Conservation (phyloP, 2,113 vertebrate genomes). For the Urocynchramus pylzowi region DNA sequence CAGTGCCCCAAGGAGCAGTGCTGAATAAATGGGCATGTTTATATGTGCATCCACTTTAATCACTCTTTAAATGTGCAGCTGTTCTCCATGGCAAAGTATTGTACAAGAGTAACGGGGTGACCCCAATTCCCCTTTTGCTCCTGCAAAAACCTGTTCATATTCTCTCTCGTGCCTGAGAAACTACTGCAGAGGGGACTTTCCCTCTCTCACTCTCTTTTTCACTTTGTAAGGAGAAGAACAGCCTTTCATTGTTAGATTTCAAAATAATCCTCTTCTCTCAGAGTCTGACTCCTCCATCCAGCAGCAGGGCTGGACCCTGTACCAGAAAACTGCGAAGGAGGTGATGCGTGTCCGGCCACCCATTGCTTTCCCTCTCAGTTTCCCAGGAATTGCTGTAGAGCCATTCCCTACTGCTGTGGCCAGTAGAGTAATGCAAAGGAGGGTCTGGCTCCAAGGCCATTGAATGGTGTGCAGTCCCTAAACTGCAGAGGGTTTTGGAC, state of each 20-base stretch:
- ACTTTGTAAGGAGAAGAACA: neutral
- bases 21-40: neutral
- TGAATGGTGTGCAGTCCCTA: neutral
- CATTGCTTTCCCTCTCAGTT: neutral
- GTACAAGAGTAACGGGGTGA: neutral
- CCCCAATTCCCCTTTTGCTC: neutral
- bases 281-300: neutral
- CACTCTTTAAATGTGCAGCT: neutral
- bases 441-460: neutral
- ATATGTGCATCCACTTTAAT: neutral
- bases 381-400: neutral
- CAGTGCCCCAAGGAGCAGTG: neutral
- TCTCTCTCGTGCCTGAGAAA: neutral
- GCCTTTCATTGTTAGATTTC: neutral
- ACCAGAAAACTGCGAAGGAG: neutral
- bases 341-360: neutral
- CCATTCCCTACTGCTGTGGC: neutral
- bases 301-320: neutral
- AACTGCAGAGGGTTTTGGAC: neutral
- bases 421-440: neutral
- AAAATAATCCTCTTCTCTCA: neutral
- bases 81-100: neutral
- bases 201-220: neutral
- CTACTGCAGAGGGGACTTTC: neutral
- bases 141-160: neutral